These are phyloP conservation scores for Cladorhizidae sp. DNA, from an alignment of 37 sponge, comb jelly and placozoan species.

Conservation along the genomic window DNA sequence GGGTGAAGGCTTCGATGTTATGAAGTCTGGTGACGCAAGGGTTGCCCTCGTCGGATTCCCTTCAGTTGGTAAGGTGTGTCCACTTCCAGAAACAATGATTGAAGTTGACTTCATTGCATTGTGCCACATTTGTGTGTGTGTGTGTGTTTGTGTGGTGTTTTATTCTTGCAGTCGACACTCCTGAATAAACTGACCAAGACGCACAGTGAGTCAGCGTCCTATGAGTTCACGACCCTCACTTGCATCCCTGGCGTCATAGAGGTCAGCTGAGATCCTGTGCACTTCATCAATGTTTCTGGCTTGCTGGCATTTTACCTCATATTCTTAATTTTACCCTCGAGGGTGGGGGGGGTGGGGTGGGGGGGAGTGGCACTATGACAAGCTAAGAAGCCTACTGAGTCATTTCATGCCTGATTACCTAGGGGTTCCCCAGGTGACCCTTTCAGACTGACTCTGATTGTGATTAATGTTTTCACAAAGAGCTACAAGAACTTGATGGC, in stretches of 20 bases:
- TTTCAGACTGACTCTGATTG: too few relatives aligned
- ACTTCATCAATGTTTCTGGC: not conserved
- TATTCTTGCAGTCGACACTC: conserved; percentile 80
- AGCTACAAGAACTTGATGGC: too few relatives aligned
- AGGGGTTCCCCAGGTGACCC: too few relatives aligned
- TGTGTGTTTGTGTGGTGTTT: not conserved
- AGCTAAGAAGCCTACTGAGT: too few relatives aligned
- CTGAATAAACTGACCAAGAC: conserved; percentile 94
- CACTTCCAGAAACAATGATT: not conserved
- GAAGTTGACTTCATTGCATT: not conserved
- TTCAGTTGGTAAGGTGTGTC: conserved; percentile 95
- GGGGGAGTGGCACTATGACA: too few relatives aligned
- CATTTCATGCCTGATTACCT: too few relatives aligned
- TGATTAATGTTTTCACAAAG: too few relatives aligned
- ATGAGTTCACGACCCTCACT: conserved; percentile 98
- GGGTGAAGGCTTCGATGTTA: conserved; percentile 99
- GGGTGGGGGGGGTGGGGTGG: too few relatives aligned
- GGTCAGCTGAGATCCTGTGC: conserved; percentile 11
- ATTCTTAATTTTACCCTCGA: not conserved
- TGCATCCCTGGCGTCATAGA: conserved; percentile 98
- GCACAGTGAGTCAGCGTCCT: conserved; percentile 93
- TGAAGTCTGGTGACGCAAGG: conserved; percentile 99
- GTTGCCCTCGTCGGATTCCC: conserved; percentile 98
- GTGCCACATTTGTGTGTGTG: not conserved
- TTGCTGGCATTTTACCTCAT: not conserved